Percentiles rank a stretch among this genome's conserved stretches.
Evolutionary conservation across 2,797 vertebrate species (phyloP).

Genomic region (Tadarida brasiliensis): DNA sequence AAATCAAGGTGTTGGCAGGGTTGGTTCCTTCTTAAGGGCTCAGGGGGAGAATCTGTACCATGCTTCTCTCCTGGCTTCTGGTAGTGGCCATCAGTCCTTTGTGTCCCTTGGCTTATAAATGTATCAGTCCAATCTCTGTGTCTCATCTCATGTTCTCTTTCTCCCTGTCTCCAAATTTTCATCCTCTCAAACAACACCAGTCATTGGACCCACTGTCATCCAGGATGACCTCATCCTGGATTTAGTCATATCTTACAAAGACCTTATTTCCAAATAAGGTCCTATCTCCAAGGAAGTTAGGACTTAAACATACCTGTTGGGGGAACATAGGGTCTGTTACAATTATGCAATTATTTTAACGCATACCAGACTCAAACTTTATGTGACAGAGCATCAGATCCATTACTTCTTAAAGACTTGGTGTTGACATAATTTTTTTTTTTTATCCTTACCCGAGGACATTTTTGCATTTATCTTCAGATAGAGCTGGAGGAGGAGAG

Average conservation of each 20-base stretch:
- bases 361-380: not conserved
- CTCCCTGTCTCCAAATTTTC: not conserved
- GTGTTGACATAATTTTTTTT: not conserved
- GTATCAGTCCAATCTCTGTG: not conserved
- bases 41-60: not conserved
- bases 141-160: not conserved
- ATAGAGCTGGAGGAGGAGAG: too few relatives aligned
- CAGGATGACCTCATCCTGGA: not conserved
- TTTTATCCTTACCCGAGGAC: too few relatives aligned
- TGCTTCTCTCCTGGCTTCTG: not conserved
- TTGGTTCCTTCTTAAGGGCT: not conserved
- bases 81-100: not conserved
- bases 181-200: not conserved
- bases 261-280: not conserved
- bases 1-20: not conserved
- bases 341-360: not conserved
- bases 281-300: not conserved
- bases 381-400: not conserved
- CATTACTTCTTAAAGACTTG: not conserved
- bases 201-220: not conserved
- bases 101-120: not conserved
- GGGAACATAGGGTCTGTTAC: not conserved
- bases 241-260: not conserved
- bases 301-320: not conserved
- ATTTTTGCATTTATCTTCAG: too few relatives aligned